Evolutionary conservation across 2,888 invertebrate species (phyloP).

Genomic region (Lumbricus terrestris): DNA sequence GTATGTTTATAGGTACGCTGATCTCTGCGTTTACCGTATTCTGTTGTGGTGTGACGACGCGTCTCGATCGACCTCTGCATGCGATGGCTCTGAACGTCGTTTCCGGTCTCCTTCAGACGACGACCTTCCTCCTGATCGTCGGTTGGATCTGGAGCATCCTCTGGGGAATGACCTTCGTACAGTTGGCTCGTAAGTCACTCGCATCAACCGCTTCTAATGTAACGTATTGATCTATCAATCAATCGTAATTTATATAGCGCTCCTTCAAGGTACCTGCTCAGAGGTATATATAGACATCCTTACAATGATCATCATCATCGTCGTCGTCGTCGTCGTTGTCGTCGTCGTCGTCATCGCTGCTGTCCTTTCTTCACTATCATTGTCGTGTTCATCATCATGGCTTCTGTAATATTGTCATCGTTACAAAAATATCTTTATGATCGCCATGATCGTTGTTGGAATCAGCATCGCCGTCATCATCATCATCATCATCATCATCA

Average conservation of each 20-base stretch:
- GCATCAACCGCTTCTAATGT: background rate
- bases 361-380: too few species aligned
- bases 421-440: too few species aligned
- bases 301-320: background rate
- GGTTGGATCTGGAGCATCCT: constrained; percentile 64
- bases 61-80: constrained; percentile 50
- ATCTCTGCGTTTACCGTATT: constrained; percentile 58
- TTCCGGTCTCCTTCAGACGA: constrained; percentile 61
- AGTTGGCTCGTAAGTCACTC: constrained; percentile 56
- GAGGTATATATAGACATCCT: background rate
- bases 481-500: too few species aligned
- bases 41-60: constrained; percentile 57
- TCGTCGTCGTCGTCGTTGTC: too few species aligned
- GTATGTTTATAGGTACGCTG: constrained; percentile 58
- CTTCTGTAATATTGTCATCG: too few species aligned
- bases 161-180: constrained; percentile 62
- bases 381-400: too few species aligned
- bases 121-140: constrained; percentile 60
- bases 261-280: too few species aligned
- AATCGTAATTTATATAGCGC: too few species aligned
- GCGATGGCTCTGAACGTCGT: constrained; percentile 59
- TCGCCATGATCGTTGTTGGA: too few species aligned
- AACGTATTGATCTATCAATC: too few species aligned
- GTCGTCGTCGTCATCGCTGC: too few species aligned
- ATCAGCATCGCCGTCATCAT: too few species aligned